phyloP scores from a whole-genome alignment of 2,797 vertebrate genomes.

The Philypnodon macrostomus region DNA sequence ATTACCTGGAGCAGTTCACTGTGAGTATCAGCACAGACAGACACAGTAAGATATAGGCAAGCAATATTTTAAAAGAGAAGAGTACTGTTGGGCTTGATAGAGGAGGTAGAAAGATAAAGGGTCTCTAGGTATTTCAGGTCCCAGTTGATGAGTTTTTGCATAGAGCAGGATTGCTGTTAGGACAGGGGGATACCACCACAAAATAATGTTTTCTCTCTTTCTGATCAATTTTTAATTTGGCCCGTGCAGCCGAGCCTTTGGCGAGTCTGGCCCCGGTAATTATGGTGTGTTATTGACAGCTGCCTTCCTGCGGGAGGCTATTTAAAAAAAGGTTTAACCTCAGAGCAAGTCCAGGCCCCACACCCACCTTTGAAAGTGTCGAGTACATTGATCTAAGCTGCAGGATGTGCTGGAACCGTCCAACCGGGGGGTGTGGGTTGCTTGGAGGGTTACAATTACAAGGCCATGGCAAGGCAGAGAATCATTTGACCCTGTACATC shows the following conservation, averaged over 20 bases:
- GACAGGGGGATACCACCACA: slow-evolving; percentile 73
- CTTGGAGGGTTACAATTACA: slow-evolving; percentile 76
- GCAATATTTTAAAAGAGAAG: slow-evolving; percentile 52
- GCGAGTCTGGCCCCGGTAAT: slow-evolving; percentile 83
- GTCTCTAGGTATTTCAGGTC: slow-evolving; percentile 61
- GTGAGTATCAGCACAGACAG: slow-evolving; percentile 55
- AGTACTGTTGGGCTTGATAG: slow-evolving; percentile 52
- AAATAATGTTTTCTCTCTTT: slow-evolving; percentile 81
- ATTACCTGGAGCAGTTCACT: slow-evolving; percentile 69
- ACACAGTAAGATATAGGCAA: slow-evolving; percentile 57
- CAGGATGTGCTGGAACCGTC: slow-evolving; percentile 82
- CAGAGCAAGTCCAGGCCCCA: slow-evolving; percentile 84
- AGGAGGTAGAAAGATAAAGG: slow-evolving; percentile 51
- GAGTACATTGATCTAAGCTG: slow-evolving; percentile 89
- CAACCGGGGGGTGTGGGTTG: slow-evolving; percentile 75
- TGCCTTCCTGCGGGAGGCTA: slow-evolving; percentile 85
- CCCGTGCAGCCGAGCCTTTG: slow-evolving; percentile 71
- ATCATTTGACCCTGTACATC: slow-evolving; percentile 61
- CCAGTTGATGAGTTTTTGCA: slow-evolving; percentile 68
- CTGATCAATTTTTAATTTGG: slow-evolving; percentile 86
- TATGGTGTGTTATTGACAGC: slow-evolving; percentile 91
- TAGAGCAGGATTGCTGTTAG: slow-evolving; percentile 61
- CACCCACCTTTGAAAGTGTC: slow-evolving; percentile 86
- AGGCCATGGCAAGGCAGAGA: slow-evolving; percentile 60
- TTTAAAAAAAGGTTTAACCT: slow-evolving; percentile 93